Conservation (phyloP, 2,797 vertebrate species). For the Sternarchorhynchus goeldii region DNA sequence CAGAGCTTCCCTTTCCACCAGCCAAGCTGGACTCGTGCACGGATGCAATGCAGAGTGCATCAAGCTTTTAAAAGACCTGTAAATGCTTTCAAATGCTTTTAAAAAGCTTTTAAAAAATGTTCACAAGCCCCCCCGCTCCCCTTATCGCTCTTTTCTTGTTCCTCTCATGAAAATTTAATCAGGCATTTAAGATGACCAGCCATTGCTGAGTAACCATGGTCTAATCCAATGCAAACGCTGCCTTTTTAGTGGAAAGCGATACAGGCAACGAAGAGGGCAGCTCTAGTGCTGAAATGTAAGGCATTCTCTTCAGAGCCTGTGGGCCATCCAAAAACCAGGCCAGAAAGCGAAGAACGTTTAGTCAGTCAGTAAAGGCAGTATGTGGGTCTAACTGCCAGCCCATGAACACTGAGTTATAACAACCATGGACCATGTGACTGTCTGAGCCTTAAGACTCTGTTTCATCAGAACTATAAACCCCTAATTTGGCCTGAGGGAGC, state of each 20-base stretch:
- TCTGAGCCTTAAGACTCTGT: no score
- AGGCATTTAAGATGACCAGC: conserved; percentile 89
- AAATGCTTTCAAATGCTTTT: conserved; percentile 72
- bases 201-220: conserved; percentile 75
- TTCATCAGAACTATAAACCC: no score
- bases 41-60: conserved; percentile 42
- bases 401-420: neutral
- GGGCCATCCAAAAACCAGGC: conserved; percentile 6
- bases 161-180: conserved; percentile 95
- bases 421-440: neutral
- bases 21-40: conserved; percentile 22
- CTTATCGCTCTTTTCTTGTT: conserved; percentile 77
- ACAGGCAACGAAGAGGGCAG: conserved; percentile 62
- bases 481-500: neutral
- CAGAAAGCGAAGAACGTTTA: neutral
- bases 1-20: neutral
- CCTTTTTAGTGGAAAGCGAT: conserved; percentile 85
- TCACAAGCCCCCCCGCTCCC: conserved; percentile 73
- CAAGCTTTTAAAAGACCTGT: conserved; percentile 76
- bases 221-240: conserved; percentile 79
- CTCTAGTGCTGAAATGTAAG: conserved; percentile 23
- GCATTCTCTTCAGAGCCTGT: neutral
- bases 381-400: neutral
- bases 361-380: neutral
- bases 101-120: conserved; percentile 42